A percentile compares a stretch with the other conserved stretches of the same genome.
These are phyloP conservation scores for Dione vanillae DNA, from an alignment of 2,888 invertebrate species.

Conservation along the genomic window DNA sequence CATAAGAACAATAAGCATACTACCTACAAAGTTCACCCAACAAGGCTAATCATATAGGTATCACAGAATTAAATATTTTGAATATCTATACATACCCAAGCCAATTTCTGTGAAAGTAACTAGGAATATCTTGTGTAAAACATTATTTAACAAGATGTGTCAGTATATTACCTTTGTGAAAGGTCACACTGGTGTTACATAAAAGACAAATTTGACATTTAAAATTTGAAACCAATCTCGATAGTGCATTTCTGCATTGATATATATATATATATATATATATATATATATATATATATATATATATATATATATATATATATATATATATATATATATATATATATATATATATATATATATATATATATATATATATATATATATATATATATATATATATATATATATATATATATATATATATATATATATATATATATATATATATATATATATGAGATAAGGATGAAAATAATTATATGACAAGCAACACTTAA, in stretches of 20 bases:
- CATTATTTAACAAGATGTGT: background rate
- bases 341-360: conserved; percentile 10
- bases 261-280: conserved; percentile 10
- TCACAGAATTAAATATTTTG: background rate
- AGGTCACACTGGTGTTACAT: conserved; percentile 31
- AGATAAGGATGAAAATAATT: conserved; percentile 34
- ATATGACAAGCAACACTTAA: conserved; percentile 23
- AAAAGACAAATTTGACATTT: conserved; percentile 34
- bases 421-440: conserved; percentile 10
- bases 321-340: conserved; percentile 27
- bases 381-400: conserved; percentile 10
- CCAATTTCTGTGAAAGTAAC: background rate
- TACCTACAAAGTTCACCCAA: too few species aligned
- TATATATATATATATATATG: conserved; percentile 26
- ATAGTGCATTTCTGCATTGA: too few species aligned
- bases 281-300: conserved; percentile 27
- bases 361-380: conserved; percentile 27
- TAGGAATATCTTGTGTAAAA: background rate
- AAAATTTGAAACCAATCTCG: conserved; percentile 16
- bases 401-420: conserved; percentile 27
- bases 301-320: conserved; percentile 10
- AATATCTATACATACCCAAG: background rate
- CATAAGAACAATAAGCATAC: background rate
- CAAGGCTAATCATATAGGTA: background rate
- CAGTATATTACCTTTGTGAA: conserved; percentile 13